Evolutionary conservation across 2,113 vertebrate genomes (phyloP), one percentile per base, ranked within the genome.

Genomic region (Prionailurus viverrinus): DNA sequence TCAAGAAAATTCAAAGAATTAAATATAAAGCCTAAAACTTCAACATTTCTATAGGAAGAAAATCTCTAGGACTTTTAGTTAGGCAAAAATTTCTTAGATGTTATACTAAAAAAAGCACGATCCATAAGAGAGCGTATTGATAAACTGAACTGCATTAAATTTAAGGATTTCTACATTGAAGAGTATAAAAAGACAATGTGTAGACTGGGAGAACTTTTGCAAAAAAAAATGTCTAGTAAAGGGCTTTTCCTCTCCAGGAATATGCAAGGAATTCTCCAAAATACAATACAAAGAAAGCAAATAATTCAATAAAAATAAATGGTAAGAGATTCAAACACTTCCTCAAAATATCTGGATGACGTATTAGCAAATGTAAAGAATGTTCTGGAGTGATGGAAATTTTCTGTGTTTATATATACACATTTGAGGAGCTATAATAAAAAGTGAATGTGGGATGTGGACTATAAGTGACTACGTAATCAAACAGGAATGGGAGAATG

Each of bases 211-310:
- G 12, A 21, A 48, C 65, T 31, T 66, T 68, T 55, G 16, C 5
- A 63, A 95, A 53, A 19, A 73, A 73, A 58, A 86, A 63, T 61
- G 66, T 65, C n/a, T 71, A 18, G 39, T 65, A 82, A 78, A 89
- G 14, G 0, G 5, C 0, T 41, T 53, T 76, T n/a, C 58, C 19
- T 12, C 0, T 2, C 21, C 21, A 36, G 63, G 6, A 61, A 69
- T 51, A 73, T 33, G 61, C 36, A 69, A 33, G 91, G 12, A 69
- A n/a, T 48, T 78, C 16, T 33, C 39, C 41, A 55, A 88, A 91
- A 81, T 51, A 16, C 14, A 89, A 76, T 45, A 31, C 11, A 89
- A 51, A 53, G 48, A 36, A 69, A 53, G 2, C 18, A 76, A 71
- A 68, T 1, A 8, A 27, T 61, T 48, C 29, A 61, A 55, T 69